Conservation (phyloP, 1,140 invertebrate species). For the Lepidurus couesii region DNA sequence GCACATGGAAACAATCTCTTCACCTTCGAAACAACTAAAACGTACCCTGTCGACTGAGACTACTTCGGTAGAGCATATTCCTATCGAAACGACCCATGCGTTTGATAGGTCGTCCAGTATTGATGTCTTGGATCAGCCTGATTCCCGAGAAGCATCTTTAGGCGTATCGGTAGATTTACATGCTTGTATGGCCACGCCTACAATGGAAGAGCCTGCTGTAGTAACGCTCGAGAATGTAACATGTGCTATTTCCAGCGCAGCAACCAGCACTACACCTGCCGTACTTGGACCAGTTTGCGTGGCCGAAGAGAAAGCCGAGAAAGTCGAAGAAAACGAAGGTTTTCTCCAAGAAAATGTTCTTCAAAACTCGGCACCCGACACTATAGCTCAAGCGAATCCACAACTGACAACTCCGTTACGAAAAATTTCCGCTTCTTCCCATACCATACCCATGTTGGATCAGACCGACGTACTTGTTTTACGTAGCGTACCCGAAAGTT, state of each 20-base stretch:
- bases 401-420: slow-evolving; percentile 15
- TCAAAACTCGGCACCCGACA: neutral
- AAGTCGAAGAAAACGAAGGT: neutral
- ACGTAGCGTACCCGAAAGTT: neutral
- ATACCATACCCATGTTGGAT: neutral
- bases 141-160: neutral
- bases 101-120: slow-evolving; percentile 29
- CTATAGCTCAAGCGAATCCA: neutral
- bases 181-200: slow-evolving; percentile 26
- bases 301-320: slow-evolving; percentile 26
- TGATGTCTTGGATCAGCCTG: slow-evolving; percentile 11
- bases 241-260: slow-evolving; percentile 29
- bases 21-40: neutral
- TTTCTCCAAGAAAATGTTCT: slow-evolving; percentile 4
- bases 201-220: slow-evolving; percentile 3
- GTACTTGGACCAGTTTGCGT: neutral
- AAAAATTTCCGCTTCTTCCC: slow-evolving; percentile 30
- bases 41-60: slow-evolving; percentile 10
- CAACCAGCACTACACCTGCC: neutral
- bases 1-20: neutral
- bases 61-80: slow-evolving; percentile 26
- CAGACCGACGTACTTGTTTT: neutral
- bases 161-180: slow-evolving; percentile 28
- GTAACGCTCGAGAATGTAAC: slow-evolving; percentile 32
- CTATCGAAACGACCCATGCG: slow-evolving; percentile 25